Evolutionary conservation across 2,113 vertebrate genomes (phyloP).

Genomic region (Syngnathus floridae): DNA sequence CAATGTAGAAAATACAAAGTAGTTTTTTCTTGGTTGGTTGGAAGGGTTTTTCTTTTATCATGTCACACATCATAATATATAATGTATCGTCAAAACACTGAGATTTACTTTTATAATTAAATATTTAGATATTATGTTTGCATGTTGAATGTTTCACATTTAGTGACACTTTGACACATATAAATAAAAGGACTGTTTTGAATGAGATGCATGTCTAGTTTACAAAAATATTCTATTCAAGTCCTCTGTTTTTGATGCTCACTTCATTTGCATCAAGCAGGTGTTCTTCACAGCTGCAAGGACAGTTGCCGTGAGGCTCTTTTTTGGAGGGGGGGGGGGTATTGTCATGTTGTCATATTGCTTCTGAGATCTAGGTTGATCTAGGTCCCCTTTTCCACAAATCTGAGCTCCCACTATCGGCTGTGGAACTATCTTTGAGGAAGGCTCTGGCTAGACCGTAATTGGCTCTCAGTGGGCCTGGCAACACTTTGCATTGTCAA

Average conservation of each 20-base stretch:
- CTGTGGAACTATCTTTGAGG: too few relatives aligned
- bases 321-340: slow-evolving; percentile 1
- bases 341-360: not conserved
- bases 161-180: not conserved
- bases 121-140: not conserved
- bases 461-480: too few relatives aligned
- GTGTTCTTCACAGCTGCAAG: slow-evolving; percentile 51
- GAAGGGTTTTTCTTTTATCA: too few relatives aligned
- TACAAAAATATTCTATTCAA: slow-evolving; percentile 1
- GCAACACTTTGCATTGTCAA: too few relatives aligned
- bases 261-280: slow-evolving; percentile 25
- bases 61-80: too few relatives aligned
- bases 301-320: slow-evolving; percentile 32
- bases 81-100: too few relatives aligned
- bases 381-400: not conserved
- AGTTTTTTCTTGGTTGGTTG: too few relatives aligned
- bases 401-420: too few relatives aligned
- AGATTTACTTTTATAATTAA: not conserved
- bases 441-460: too few relatives aligned
- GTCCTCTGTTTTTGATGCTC: slow-evolving; percentile 27
- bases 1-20: too few relatives aligned
- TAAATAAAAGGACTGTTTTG: not conserved
- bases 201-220: not conserved
- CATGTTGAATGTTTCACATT: not conserved
- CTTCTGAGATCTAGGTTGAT: not conserved